A percentile compares a stretch with the other conserved stretches of the same genome.
Conservation (phyloP, 2,113 vertebrate genomes). For the Elachura formosa region DNA sequence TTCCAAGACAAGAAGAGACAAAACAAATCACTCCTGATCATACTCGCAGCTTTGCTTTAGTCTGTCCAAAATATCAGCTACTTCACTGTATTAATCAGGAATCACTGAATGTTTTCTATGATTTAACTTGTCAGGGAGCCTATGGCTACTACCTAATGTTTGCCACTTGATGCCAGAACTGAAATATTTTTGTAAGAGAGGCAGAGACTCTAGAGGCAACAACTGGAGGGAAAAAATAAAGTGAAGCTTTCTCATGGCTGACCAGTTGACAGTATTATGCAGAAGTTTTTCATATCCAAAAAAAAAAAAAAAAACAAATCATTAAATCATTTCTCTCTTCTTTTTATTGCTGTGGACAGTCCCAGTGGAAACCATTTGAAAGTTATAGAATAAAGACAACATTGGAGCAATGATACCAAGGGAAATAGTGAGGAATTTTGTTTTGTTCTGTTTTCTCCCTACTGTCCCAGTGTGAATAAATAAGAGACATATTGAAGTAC, state of each 20-base stretch:
- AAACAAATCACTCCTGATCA: not conserved
- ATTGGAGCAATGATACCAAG: not conserved
- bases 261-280: not conserved
- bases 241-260: not conserved
- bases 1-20: not conserved
- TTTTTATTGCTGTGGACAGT: not conserved
- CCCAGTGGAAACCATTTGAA: not conserved
- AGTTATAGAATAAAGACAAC: not conserved
- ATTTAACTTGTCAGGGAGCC: not conserved
- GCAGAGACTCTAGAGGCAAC: not conserved
- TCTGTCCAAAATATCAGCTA: not conserved
- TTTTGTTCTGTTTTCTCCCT: not conserved
- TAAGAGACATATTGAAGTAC: not conserved
- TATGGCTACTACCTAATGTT: not conserved
- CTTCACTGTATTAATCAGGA: not conserved
- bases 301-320: not conserved
- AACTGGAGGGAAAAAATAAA: not conserved
- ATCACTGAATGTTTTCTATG: not conserved
- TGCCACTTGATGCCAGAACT: not conserved
- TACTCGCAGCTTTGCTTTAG: slow-evolving; percentile 12
- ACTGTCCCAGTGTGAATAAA: not conserved
- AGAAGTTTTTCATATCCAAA: not conserved
- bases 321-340: not conserved
- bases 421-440: not conserved
- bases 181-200: not conserved